phyloP scores from a whole-genome alignment of 2,797 vertebrate species.

The Xiphorhynchus erythropygius region DNA sequence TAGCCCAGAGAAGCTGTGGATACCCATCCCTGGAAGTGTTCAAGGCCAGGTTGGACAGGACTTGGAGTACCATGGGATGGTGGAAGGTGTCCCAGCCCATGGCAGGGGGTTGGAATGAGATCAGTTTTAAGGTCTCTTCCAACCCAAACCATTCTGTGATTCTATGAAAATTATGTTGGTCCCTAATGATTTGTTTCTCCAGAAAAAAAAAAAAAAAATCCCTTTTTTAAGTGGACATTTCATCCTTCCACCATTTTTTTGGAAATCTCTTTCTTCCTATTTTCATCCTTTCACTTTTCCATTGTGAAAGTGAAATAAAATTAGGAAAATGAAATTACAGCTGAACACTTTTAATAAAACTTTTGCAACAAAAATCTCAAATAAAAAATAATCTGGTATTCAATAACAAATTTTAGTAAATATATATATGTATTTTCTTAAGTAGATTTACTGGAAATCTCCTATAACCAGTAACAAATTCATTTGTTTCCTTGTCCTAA shows the following conservation, averaged over 20 bases:
- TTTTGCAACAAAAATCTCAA: neutral
- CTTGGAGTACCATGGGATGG: neutral
- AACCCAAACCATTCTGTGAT: neutral
- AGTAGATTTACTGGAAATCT: neutral
- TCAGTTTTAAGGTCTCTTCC: neutral
- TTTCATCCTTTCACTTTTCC: neutral
- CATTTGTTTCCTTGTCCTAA: neutral
- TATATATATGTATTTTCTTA: neutral
- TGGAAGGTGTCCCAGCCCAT: neutral
- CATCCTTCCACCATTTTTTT: neutral
- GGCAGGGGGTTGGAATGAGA: accelerated
- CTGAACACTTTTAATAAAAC: neutral
- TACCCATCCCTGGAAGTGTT: neutral
- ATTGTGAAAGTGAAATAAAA: neutral
- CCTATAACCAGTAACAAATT: neutral
- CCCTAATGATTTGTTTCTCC: neutral
- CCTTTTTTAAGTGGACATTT: neutral
- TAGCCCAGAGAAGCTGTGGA: neutral
- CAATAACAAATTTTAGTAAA: neutral
- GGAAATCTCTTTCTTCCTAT: neutral
- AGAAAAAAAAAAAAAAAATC: neutral
- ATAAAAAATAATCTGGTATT: neutral
- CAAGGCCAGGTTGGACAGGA: neutral
- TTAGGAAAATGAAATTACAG: neutral
- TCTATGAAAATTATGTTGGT: neutral